Base-by-base conservation (phyloP, 1,140 invertebrate species). In the Druon quercuslanigerum region DNA sequence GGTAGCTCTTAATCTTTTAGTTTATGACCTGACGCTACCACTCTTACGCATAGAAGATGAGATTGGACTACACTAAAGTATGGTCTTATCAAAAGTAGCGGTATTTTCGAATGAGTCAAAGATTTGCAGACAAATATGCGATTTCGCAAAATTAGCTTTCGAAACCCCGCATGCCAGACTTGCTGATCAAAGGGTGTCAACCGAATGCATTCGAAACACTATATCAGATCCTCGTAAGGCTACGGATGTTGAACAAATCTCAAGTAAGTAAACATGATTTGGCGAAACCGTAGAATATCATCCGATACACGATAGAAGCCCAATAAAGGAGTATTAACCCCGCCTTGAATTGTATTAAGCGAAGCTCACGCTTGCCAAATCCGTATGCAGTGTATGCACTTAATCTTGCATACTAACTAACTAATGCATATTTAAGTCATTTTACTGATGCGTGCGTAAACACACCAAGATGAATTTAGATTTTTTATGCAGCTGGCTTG, bases 221-320 rank as follows among this genome's bases (percentile, higher is more conserved):
- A 40, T 40, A 20, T 16, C 33, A 33, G 57, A 60, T 60, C 6
- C 33, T 60, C 19, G 57, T 60, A 40, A 56, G 51, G 56, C 66
- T 50, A 40, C 51, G 25, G 50, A 74, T 20, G 46, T 60, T 72
- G 52, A 71, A 75, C 57, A 82, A 79, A 79, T 82, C 80, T 82
- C 76, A 83, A 84, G 82, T 82, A 79, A 82, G 74, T 78, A 79
- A 85, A 84, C 77, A 83, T 84, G 82, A 85, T 86, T 86, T 82
- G 72, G 72, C 73, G 85, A 85, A 85, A 79, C 84, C 85, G 82
- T 86, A 85, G 75, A 85, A 84, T 46, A 73, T 72, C 81, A 73
- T 66, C 75, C 79, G 80, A 85, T 85, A 83, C 78, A 79, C 82
- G 80, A 86, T 85, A 85, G 85, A 86, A 86, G 75, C 80, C 85